Evolutionary conservation across 2,888 invertebrate species (phyloP).

Genomic region (Oscheius onirici): DNA sequence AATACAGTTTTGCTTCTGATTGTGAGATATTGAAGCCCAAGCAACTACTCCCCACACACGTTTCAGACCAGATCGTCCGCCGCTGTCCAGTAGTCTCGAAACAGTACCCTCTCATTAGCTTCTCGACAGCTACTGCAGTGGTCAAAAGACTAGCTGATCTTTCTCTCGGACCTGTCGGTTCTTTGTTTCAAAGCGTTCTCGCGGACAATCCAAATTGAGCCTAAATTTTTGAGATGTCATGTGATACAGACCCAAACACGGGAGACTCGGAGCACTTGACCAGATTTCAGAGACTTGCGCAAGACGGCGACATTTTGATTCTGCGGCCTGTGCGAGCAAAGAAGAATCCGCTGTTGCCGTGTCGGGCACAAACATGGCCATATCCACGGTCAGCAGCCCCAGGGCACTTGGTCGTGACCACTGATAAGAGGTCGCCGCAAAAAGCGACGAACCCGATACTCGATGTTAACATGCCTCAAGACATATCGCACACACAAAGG

Average conservation of each 20-base stretch:
- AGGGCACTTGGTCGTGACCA: constrained; percentile 22
- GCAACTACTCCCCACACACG: too few species aligned
- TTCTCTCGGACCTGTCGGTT: constrained; percentile 6
- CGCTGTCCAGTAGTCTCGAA: too few species aligned
- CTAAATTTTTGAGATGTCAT: constrained; percentile 19
- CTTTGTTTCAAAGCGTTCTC: constrained; percentile 14
- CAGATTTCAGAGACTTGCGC: background rate
- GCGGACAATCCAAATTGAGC: background rate
- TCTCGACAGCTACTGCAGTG: background rate
- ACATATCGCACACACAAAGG: background rate
- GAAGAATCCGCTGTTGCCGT: background rate
- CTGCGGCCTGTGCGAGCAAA: background rate
- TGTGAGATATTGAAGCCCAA: too few species aligned
- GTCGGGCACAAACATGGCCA: background rate
- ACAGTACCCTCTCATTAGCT: background rate
- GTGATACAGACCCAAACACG: constrained; percentile 7
- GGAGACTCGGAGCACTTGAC: background rate
- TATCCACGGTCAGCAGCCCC: constrained; percentile 2
- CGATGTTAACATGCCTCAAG: constrained; percentile 30
- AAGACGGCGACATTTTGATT: background rate
- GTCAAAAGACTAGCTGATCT: background rate
- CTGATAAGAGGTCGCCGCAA: constrained; percentile 27
- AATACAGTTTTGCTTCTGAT: too few species aligned
- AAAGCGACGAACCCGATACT: constrained; percentile 28
- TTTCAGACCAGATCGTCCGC: too few species aligned